Evolutionary conservation across 2,797 vertebrate genomes (phyloP), one percentile per base, ranked within the genome.

Genomic region (Pterois miles): DNA sequence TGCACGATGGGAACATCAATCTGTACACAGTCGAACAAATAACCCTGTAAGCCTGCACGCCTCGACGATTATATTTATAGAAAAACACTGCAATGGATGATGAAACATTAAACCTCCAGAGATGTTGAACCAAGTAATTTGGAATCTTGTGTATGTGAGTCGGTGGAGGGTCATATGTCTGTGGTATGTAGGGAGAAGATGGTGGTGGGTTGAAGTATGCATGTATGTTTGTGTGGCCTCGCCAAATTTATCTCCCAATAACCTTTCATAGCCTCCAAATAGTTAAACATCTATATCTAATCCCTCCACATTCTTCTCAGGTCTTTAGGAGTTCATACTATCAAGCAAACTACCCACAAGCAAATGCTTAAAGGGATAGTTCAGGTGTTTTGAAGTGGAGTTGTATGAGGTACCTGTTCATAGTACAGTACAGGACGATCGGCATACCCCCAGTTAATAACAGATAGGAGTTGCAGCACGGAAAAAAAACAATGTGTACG

Each of bases 1-100:
- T 20, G 65, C 68, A 40, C 6, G 33, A 72, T 22, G 53, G 53
- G 68, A 80, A 66, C 88, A 72, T 81, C 85, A 62, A 76, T 82
- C 74, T 76, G 74, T 82, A 79, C 84, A 64, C 60, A 65, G 57
- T 53, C 8, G 16, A 73, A 78, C 65, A 77, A 82, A 87, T 50
- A 88, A 80, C 74, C 58, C 71, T 54, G 65, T 27, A 46, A 81
- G 58, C 64, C 58, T 34, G 56, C 65, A 53, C 2, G 34, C 57
- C 65, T 82, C 34, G 0, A 70, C 2, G 22, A 79, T 81, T 56
- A 74, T 22, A 76, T 89, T 86, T 71, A 76, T 31, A 74, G 68
- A 82, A 82, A 81, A 83, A 84, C n/a, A 10, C 67, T 67, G 56
- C 54, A 65, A 58, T 83, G 68, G 68, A 77, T 83, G 76, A 87